Percentiles rank a stretch among this genome's conserved stretches.
These are phyloP conservation scores for Planiliza haematocheilus DNA, from an alignment of 2,113 vertebrate genomes.

Conservation along the genomic window DNA sequence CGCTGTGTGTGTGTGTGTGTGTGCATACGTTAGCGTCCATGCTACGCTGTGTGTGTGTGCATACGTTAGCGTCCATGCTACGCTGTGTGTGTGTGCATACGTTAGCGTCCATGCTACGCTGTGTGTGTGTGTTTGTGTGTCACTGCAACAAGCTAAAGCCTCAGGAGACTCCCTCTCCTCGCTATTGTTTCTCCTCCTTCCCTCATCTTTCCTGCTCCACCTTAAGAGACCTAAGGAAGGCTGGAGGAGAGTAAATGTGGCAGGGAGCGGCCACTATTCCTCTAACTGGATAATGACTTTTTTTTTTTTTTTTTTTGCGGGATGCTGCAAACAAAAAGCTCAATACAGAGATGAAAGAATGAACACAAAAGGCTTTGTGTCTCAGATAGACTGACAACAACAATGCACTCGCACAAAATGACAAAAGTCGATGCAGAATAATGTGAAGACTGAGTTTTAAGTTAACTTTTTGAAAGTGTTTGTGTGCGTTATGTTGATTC, in stretches of 20 bases:
- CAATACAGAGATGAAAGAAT: slow-evolving; percentile 49
- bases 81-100: slow-evolving; percentile 41
- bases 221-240: slow-evolving; percentile 4
- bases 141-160: slow-evolving; percentile 47
- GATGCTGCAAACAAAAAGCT: slow-evolving; percentile 39
- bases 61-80: slow-evolving; percentile 48
- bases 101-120: slow-evolving; percentile 46
- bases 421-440: too few species aligned
- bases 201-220: too few species aligned
- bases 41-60: slow-evolving; percentile 54
- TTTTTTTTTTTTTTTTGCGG: slow-evolving; percentile 42
- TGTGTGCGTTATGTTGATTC: too few species aligned
- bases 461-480: too few species aligned
- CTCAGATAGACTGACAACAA: slow-evolving; percentile 22
- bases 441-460: too few species aligned
- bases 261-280: not conserved
- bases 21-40: slow-evolving; percentile 32
- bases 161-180: slow-evolving; percentile 28
- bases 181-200: slow-evolving; percentile 11
- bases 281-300: slow-evolving; percentile 51
- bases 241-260: slow-evolving; percentile 31
- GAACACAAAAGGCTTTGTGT: slow-evolving; percentile 19
- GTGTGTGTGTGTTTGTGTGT: slow-evolving; percentile 59
- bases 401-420: not conserved
- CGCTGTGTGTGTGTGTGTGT: slow-evolving; percentile 12